A percentile compares a stretch with the other conserved stretches of the same genome.
Conservation (phyloP, 2,888 invertebrate species). For the Fissipunctia ypsillon region DNA sequence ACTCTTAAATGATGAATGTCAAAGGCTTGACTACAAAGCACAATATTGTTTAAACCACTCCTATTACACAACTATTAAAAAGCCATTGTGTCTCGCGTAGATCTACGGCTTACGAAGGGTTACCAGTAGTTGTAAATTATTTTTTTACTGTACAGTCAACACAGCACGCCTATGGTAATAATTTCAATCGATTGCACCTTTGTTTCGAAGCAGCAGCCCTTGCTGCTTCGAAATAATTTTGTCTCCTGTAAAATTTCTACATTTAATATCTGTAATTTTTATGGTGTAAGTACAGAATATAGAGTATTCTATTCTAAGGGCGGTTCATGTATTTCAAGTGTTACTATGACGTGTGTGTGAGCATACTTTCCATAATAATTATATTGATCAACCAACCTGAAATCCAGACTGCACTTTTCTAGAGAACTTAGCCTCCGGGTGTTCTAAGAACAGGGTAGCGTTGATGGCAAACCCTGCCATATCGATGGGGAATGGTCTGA, state of each 20-base stretch:
- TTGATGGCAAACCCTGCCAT: constrained; percentile 99
- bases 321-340: neutral
- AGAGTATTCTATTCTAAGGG: neutral
- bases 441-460: constrained; percentile 92
- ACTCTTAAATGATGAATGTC: neutral
- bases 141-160: neutral
- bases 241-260: neutral
- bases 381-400: constrained; percentile 86
- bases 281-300: neutral
- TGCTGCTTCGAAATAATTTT: no score
- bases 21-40: neutral
- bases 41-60: no score
- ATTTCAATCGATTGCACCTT: neutral
- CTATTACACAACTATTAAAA: no score
- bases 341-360: neutral
- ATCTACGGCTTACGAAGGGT: no score
- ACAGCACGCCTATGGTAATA: neutral
- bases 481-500: constrained; percentile 98
- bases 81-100: no score
- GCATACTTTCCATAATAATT: neutral
- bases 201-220: neutral
- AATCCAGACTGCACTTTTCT: constrained; percentile 96
- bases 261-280: neutral
- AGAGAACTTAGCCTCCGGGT: constrained; percentile 94
- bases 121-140: no score